Evolutionary conservation across 1,140 invertebrate genomes (phyloP), one percentile per base, ranked within the genome.

Genomic region (Heliconius nattereri): DNA sequence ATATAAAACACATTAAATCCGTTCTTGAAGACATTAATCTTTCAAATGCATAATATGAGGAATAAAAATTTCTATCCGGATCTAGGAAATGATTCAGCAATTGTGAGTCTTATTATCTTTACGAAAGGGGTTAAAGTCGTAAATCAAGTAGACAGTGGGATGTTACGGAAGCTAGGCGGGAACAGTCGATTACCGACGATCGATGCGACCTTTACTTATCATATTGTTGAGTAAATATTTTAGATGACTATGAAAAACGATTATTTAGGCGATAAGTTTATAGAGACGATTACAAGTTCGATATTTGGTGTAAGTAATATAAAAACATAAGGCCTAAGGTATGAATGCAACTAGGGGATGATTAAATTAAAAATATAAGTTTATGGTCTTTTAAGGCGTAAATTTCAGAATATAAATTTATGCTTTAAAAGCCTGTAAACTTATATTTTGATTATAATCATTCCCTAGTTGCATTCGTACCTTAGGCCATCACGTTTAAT

Each of bases 141-240:
- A 78, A 78, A 78, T 78, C 76, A 78, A 73, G 13, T n/a, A 45
- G 76, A 78, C 76, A 73, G 29, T 78, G 76, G 66, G 37, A 76
- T 76, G 52, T 45, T 71, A 57, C 76, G 23, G 71, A 57, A 57
- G 29, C 71, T 66, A 78, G 77, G 37, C 66, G 77, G 78, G 72
- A 73, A 57, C 78, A 74, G 40, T 74, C 78, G 78, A 78, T 78
- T 73, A 81, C 75, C 40, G 45, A 73, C 79, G 75, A 80, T 77
- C 75, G 79, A 80, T 77, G 79, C 76, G 79, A 80, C 71, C 75
- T 75, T 75, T 80, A 40, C 73, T 71, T 37, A 72, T 77, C 75
- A 77, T 54, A 76, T 76, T 78, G 71, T 78, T 78, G 71, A 66
- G 37, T 66, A 40, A 72, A 72, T 72, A 72, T 72, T 66, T 66